A percentile compares a stretch with the other conserved stretches of the same genome.
phyloP scores from a whole-genome alignment of 1,140 invertebrate species.

The Apis mellifera region Amel_HAv3.1 CM009931.2:21817001-21817500 shows the following conservation, averaged over 20 bases:
- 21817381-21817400: slow-evolving; percentile 67
- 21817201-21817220: no score
- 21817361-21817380: slow-evolving; percentile 81
- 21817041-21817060: slow-evolving; percentile 78
- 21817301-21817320: no score
- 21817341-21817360: slow-evolving; percentile 81
- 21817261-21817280: slow-evolving; percentile 27
- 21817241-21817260: slow-evolving; percentile 1
- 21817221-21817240: not conserved
- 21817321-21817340: slow-evolving; percentile 77
- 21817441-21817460: not conserved
- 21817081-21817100: slow-evolving; percentile 70
- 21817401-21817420: slow-evolving; percentile 44
- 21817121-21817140: slow-evolving; percentile 69
- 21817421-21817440: slow-evolving; percentile 12
- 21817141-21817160: slow-evolving; percentile 66
- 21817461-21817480: slow-evolving; percentile 28
- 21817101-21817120: slow-evolving; percentile 73
- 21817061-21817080: slow-evolving; percentile 69
- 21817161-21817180: slow-evolving; percentile 62
- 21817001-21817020: slow-evolving; percentile 77
- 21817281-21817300: not conserved
- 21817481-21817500: slow-evolving; percentile 12
- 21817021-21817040: slow-evolving; percentile 81
- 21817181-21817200: not conserved